phyloP scores from a whole-genome alignment of 2,888 invertebrate species.

The Orthosia gothica region DNA sequence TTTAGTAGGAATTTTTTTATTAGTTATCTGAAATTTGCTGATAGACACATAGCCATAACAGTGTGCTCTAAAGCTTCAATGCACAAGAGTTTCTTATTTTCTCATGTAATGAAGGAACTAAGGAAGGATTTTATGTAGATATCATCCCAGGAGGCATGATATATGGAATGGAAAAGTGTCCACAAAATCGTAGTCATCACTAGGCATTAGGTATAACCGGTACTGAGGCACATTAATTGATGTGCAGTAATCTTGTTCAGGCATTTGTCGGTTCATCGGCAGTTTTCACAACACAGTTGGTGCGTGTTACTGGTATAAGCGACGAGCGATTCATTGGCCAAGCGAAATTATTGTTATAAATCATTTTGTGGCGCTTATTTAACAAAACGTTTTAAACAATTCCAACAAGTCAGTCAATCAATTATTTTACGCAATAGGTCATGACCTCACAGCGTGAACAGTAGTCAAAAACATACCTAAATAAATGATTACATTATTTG shows the following conservation, averaged over 20 bases:
- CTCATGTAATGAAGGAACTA: too few relatives aligned
- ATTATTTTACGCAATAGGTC: slow-evolving; percentile 13
- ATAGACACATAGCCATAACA: background rate
- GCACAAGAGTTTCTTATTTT: too few relatives aligned
- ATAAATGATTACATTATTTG: slow-evolving; percentile 3
- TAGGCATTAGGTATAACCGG: background rate
- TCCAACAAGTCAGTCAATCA: background rate
- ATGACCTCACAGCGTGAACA: slow-evolving; percentile 2
- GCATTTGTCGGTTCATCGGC: background rate
- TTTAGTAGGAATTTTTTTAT: background rate
- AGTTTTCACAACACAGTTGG: slow-evolving; percentile 1
- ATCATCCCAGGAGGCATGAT: too few relatives aligned
- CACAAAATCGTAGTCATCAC: too few relatives aligned
- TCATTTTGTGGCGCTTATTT: background rate
- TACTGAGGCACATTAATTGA: slow-evolving; percentile 1
- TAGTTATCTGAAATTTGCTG: background rate
- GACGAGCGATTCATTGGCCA: slow-evolving; percentile 15
- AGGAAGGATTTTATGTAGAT: too few relatives aligned
- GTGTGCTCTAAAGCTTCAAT: background rate
- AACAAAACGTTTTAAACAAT: too few relatives aligned
- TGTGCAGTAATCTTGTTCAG: slow-evolving; percentile 8
- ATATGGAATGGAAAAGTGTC: too few relatives aligned
- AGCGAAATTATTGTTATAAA: background rate
- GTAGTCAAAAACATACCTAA: background rate
- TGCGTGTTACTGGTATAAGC: slow-evolving; percentile 2